Percentiles rank a stretch among this genome's conserved stretches.
phyloP scores from a whole-genome alignment of 1,140 invertebrate species.

The Lutraria rhynchaena region DNA sequence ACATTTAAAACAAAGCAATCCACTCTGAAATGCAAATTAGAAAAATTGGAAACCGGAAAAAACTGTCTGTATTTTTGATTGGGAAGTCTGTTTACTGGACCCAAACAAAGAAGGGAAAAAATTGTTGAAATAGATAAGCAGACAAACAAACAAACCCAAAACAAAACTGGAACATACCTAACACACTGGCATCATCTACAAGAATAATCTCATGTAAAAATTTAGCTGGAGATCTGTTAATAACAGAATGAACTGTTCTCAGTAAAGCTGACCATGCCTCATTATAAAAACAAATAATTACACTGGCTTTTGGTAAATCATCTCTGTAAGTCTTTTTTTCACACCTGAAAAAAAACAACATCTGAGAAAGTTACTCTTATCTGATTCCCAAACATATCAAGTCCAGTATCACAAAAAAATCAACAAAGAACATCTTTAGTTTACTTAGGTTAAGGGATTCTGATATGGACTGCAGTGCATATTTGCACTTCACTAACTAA shows the following conservation, averaged over 20 bases:
- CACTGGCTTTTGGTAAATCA: conserved; percentile 84
- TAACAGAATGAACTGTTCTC: conserved; percentile 92
- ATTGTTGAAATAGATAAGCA: too few relatives aligned
- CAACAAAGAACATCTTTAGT: not conserved
- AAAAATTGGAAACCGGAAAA: too few relatives aligned
- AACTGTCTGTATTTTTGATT: too few relatives aligned
- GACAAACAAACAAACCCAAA: too few relatives aligned
- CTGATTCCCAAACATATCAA: too few relatives aligned
- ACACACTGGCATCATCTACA: conserved; percentile 92
- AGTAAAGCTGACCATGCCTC: conserved; percentile 93
- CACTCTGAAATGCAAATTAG: too few relatives aligned
- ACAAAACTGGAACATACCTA: too few relatives aligned
- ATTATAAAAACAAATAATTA: conserved; percentile 95
- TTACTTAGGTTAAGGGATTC: not conserved
- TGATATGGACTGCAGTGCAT: too few relatives aligned
- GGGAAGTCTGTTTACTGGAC: too few relatives aligned
- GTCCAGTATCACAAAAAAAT: not conserved
- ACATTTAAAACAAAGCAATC: too few relatives aligned
- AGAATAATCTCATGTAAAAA: conserved; percentile 94
- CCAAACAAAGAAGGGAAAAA: too few relatives aligned
- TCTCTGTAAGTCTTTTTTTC: conserved; percentile 59
- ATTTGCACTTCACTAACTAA: too few relatives aligned
- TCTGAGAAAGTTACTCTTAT: not conserved
- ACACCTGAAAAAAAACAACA: conserved; percentile 69
- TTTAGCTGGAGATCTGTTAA: conserved; percentile 90